phyloP scores from a whole-genome alignment of 2,888 invertebrate genomes.

The Chalcis sispes region DNA sequence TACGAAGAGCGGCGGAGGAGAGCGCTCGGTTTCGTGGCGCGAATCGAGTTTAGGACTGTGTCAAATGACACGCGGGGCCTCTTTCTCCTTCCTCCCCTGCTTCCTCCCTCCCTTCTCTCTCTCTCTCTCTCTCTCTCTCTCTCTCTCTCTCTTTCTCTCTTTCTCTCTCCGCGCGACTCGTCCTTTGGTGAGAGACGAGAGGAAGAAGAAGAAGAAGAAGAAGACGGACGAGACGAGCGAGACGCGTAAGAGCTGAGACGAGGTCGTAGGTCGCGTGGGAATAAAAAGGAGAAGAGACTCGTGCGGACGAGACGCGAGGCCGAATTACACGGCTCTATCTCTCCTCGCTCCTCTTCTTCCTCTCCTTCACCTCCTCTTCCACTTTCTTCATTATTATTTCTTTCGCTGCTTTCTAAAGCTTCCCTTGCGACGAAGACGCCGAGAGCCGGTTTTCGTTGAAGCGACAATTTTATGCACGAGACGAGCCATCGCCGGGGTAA shows the following conservation, averaged over 20 bases:
- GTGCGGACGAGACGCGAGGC: constrained; percentile 62
- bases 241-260: too few relatives aligned
- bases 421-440: neutral
- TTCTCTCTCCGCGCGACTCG: constrained; percentile 19
- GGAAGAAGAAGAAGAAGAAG: constrained; percentile 46
- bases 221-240: too few relatives aligned
- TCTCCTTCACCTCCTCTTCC: constrained; percentile 11
- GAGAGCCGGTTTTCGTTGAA: constrained; percentile 46
- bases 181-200: constrained; percentile 43
- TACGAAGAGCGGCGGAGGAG: constrained; percentile 61
- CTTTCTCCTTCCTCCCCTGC: neutral
- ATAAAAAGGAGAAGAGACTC: constrained; percentile 63
- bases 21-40: constrained; percentile 65
- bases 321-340: constrained; percentile 67
- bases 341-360: constrained; percentile 49
- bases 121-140: constrained; percentile 2
- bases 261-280: constrained; percentile 71
- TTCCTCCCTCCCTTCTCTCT: constrained; percentile 29
- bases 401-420: neutral
- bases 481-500: constrained; percentile 1
- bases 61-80: constrained; percentile 71
- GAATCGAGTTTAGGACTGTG: constrained; percentile 75
- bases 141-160: constrained; percentile 49
- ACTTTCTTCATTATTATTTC: neutral
- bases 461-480: constrained; percentile 33